These are phyloP conservation scores for Sylvia borin DNA, from an alignment of 2,797 vertebrate species.

Conservation along the genomic window DNA sequence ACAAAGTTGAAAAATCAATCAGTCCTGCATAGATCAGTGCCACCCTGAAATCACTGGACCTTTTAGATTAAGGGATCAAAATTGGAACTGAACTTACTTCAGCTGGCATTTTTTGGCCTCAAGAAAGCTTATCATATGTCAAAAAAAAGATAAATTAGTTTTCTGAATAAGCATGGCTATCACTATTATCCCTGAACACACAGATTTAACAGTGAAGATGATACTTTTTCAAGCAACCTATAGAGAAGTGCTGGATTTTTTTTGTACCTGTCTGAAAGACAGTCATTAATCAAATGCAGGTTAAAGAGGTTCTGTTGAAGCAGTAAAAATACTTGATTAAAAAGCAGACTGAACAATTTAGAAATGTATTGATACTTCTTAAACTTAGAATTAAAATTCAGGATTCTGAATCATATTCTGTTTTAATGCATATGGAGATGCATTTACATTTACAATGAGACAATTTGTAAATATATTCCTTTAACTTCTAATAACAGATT, in stretches of 20 bases:
- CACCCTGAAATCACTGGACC: not conserved
- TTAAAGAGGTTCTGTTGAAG: not conserved
- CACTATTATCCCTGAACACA: not conserved
- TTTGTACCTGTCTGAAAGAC: not conserved
- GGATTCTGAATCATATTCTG: not conserved
- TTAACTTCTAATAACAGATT: not conserved
- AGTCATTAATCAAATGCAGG: not conserved
- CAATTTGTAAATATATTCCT: not conserved
- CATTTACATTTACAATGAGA: not conserved
- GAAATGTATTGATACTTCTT: not conserved
- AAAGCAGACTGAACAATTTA: not conserved
- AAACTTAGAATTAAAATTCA: not conserved
- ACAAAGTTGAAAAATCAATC: not conserved
- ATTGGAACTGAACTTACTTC: not conserved
- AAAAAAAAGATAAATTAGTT: not conserved
- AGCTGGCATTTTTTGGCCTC: not conserved
- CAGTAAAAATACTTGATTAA: not conserved
- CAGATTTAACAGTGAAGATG: not conserved
- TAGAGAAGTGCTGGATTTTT: not conserved
- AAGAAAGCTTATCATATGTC: not conserved
- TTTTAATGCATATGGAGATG: not conserved
- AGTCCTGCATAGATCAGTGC: not conserved
- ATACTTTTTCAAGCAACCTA: not conserved
- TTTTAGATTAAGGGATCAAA: not conserved
- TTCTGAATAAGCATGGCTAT: not conserved